These are phyloP conservation scores for Scolanthus callimorphus DNA, from an alignment of 92 coral and sea anemone genomes.

Conservation along the genomic window DNA sequence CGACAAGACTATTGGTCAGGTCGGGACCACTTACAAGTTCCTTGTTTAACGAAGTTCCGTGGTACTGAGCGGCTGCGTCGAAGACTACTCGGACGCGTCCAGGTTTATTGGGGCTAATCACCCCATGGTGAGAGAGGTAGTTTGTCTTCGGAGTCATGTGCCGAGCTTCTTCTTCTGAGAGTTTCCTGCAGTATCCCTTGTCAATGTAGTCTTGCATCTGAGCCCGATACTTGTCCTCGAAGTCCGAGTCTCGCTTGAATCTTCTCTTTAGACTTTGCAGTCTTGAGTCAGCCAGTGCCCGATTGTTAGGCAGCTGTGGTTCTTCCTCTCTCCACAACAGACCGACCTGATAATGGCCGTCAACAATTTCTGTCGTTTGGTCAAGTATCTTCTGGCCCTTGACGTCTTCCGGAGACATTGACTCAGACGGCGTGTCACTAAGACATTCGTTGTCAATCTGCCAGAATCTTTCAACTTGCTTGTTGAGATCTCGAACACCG, in stretches of 20 bases:
- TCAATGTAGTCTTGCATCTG: slow-evolving; percentile 20
- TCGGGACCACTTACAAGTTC: slow-evolving; percentile 31
- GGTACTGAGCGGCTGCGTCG: slow-evolving; percentile 12
- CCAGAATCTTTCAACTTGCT: too few relatives aligned
- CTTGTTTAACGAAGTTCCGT: slow-evolving; percentile 25
- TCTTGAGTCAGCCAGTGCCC: slow-evolving; percentile 17
- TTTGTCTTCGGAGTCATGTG: background rate
- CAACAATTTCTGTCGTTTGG: too few relatives aligned
- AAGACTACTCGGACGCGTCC: slow-evolving; percentile 39
- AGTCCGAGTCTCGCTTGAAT: slow-evolving; percentile 11
- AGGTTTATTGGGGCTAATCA: slow-evolving; percentile 14
- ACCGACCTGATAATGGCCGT: slow-evolving; percentile 17
- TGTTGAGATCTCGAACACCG: too few relatives aligned
- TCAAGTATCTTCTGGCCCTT: too few relatives aligned
- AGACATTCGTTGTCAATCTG: too few relatives aligned
- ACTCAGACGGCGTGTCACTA: too few relatives aligned
- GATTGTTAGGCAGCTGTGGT: slow-evolving; percentile 19
- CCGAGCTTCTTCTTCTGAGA: background rate
- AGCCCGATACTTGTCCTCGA: slow-evolving; percentile 14
- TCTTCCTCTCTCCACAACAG: slow-evolving; percentile 20
- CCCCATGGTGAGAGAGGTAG: slow-evolving; percentile 36
- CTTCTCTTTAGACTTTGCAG: slow-evolving; percentile 20
- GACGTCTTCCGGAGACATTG: too few relatives aligned
- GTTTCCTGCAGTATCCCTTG: slow-evolving; percentile 15
- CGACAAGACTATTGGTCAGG: slow-evolving; percentile 12